Evolutionary conservation across 2,888 invertebrate species (phyloP).

Genomic region (Marronus borbonicus): DNA sequence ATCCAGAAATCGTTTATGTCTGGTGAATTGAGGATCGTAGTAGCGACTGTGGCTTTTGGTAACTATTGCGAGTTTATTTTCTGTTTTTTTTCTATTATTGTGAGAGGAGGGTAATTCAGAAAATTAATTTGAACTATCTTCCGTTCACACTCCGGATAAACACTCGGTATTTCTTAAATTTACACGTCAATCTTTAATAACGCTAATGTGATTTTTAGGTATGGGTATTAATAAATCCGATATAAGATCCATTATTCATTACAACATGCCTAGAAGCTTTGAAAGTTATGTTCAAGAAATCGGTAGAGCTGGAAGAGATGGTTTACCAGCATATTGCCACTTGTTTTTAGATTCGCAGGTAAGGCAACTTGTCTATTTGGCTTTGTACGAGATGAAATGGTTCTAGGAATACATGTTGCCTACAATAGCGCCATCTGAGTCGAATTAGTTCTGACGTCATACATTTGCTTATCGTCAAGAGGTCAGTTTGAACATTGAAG

Average conservation of each 20-base stretch:
- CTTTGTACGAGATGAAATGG: no score
- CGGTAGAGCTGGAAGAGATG: conserved; percentile 93
- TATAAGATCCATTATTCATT: conserved; percentile 96
- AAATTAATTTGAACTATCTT: no score
- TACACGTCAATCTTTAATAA: background rate
- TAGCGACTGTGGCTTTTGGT: conserved; percentile 98
- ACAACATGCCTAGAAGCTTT: conserved; percentile 90
- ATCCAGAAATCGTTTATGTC: conserved; percentile 93
- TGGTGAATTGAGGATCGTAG: conserved; percentile 88
- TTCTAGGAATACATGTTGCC: background rate
- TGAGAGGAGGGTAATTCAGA: no score
- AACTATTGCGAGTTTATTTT: conserved; percentile 20
- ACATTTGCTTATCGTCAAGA: no score
- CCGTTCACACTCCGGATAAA: no score
- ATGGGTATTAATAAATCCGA: conserved; percentile 99
- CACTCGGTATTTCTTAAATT: background rate
- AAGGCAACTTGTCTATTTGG: conserved; percentile 42
- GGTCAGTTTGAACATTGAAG: no score
- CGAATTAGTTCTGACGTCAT: no score
- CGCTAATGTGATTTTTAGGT: conserved; percentile 62
- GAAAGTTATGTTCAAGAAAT: conserved; percentile 95
- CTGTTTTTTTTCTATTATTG: no score
- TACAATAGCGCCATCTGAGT: no score
- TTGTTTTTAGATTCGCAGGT: conserved; percentile 83
- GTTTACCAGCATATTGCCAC: conserved; percentile 87